A percentile compares a stretch with the other conserved stretches of the same genome.
Conservation (phyloP, 2,888 invertebrate genomes). For the Panzeria rudis region DNA sequence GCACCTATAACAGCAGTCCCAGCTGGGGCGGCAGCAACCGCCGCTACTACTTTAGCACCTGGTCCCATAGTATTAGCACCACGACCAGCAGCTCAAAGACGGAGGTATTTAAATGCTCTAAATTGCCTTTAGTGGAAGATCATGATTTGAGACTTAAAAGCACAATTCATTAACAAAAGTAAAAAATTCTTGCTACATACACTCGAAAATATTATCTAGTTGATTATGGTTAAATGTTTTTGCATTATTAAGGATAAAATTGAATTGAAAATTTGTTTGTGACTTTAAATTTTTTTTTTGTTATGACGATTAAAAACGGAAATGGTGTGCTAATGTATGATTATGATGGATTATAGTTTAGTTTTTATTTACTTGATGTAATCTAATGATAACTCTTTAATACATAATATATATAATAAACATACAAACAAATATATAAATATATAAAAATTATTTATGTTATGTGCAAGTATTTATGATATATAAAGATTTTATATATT, state of each 20-base stretch:
- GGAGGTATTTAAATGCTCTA: constrained; percentile 86
- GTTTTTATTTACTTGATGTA: constrained; percentile 11
- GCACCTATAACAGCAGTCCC: constrained; percentile 86
- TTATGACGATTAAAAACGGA: not conserved
- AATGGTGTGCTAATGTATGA: constrained; percentile 30
- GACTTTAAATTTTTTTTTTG: not conserved
- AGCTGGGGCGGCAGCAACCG: constrained; percentile 82
- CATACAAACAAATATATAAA: not conserved
- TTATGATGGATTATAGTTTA: constrained; percentile 19
- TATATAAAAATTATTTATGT: constrained; percentile 6
- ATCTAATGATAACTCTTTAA: constrained; percentile 11
- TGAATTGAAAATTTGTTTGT: not conserved
- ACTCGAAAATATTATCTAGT: constrained; percentile 27
- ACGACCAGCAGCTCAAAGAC: constrained; percentile 89
- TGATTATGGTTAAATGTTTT: constrained; percentile 39
- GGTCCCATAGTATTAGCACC: constrained; percentile 87
- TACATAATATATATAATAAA: not conserved
- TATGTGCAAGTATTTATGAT: constrained; percentile 49
- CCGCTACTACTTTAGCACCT: constrained; percentile 81
- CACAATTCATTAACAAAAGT: constrained; percentile 80
- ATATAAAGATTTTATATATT: not conserved
- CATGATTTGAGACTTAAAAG: constrained; percentile 77
- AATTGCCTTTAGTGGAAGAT: constrained; percentile 52
- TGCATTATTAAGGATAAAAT: constrained; percentile 40
- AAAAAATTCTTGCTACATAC: constrained; percentile 27